Percentiles rank a stretch among this genome's conserved stretches.
Evolutionary conservation across 2,888 invertebrate species (phyloP).

Genomic region (Rutpela maculata): DNA sequence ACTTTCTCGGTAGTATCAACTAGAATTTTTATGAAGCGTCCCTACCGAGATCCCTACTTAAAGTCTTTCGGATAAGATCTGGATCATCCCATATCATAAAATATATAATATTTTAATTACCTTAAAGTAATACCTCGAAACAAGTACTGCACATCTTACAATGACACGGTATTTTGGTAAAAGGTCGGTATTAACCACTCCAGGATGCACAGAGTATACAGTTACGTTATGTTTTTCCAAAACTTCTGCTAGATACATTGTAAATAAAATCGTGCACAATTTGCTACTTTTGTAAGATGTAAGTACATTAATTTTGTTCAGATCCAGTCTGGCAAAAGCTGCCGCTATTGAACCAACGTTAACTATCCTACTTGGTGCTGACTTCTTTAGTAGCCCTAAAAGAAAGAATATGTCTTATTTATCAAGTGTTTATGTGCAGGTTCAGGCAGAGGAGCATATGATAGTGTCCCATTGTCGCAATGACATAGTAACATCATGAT

Average conservation of each 20-base stretch:
- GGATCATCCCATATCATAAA: no score
- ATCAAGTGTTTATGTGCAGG: not conserved
- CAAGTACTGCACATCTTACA: conserved; percentile 37
- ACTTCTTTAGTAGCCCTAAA: conserved; percentile 75
- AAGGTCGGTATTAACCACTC: conserved; percentile 57
- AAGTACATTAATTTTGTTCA: conserved; percentile 37
- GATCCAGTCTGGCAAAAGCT: conserved; percentile 48
- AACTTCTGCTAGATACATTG: conserved; percentile 58
- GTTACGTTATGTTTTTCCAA: conserved; percentile 59
- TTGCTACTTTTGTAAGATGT: conserved; percentile 60
- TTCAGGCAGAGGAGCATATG: no score
- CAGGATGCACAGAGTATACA: conserved; percentile 64
- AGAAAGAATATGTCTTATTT: conserved; percentile 51
- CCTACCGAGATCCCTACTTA: no score
- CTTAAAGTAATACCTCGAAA: conserved; percentile 52
- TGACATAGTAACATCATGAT: no score
- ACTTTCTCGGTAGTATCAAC: no score
- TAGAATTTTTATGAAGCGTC: no score
- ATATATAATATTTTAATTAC: conserved; percentile 29
- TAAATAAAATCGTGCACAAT: conserved; percentile 62
- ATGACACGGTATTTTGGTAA: conserved; percentile 47
- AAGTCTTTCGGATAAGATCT: no score
- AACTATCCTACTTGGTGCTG: conserved; percentile 62
- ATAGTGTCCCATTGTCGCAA: no score
- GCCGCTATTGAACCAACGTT: conserved; percentile 63